These are phyloP conservation scores for Hylyphantes graminicola DNA, from an alignment of 1,140 invertebrate species.

Conservation along the genomic window DNA sequence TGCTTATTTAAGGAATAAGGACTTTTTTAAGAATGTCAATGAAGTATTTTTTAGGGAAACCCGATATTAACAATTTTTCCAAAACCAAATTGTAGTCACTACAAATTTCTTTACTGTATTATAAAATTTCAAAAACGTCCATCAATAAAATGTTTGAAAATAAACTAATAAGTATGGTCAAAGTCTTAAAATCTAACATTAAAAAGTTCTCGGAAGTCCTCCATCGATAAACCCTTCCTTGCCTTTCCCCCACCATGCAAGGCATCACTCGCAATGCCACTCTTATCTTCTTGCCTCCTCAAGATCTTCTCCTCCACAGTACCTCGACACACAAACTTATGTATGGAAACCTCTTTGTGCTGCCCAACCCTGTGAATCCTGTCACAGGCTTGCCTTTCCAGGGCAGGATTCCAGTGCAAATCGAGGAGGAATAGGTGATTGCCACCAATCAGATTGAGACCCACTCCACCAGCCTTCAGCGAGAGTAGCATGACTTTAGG, in stretches of 20 bases:
- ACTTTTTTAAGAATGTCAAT: too few species aligned
- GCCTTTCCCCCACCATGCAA: constrained; percentile 75
- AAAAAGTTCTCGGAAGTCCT: constrained; percentile 84
- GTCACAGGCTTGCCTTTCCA: constrained; percentile 96
- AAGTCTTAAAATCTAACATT: constrained; percentile 68
- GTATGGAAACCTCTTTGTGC: constrained; percentile 80
- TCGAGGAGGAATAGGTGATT: constrained; percentile 91
- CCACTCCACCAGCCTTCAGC: constrained; percentile 96
- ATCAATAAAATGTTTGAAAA: too few species aligned
- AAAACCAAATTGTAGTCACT: too few species aligned
- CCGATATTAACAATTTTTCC: too few species aligned
- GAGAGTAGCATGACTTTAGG: constrained; percentile 87
- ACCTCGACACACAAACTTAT: constrained; percentile 88
- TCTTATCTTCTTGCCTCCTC: constrained; percentile 85
- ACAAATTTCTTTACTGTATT: too few species aligned
- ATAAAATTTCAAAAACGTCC: too few species aligned
- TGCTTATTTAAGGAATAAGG: too few species aligned
- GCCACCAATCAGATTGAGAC: constrained; percentile 96
- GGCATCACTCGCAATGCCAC: constrained; percentile 81
- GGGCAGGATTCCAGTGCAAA: constrained; percentile 96
- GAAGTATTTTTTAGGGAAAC: too few species aligned
- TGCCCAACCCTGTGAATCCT: constrained; percentile 84
- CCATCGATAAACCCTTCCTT: constrained; percentile 76
- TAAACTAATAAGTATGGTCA: too few species aligned
- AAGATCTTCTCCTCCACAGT: constrained; percentile 92